Percentiles rank a stretch among this genome's conserved stretches.
phyloP scores from a whole-genome alignment of 2,113 vertebrate genomes.

The Willisornis vidua region DNA sequence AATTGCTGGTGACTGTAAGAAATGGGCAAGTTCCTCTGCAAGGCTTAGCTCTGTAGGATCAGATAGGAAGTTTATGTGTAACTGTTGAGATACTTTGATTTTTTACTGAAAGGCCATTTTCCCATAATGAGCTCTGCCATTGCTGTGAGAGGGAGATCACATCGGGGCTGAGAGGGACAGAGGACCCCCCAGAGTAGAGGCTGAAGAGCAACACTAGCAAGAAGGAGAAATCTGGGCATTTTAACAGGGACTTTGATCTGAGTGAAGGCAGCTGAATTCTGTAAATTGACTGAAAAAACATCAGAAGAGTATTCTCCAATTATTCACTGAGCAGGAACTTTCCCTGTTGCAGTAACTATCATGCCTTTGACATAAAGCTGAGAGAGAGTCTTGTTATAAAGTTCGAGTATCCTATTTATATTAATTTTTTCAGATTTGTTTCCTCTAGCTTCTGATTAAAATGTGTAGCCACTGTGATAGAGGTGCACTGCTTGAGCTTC shows the following conservation, averaged over 20 bases:
- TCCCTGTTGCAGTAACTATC: background rate
- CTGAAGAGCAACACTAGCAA: background rate
- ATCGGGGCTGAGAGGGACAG: background rate
- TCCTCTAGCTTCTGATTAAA: conserved; percentile 56
- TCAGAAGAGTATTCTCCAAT: background rate
- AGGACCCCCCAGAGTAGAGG: background rate
- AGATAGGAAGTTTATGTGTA: background rate
- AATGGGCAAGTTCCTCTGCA: background rate
- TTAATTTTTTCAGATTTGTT: conserved; percentile 52
- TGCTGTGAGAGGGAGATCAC: background rate
- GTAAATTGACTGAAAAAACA: background rate
- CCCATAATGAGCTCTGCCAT: background rate
- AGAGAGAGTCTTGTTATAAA: conserved; percentile 12
- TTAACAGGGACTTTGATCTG: background rate
- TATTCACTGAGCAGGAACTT: background rate
- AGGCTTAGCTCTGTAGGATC: background rate
- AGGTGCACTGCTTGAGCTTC: conserved; percentile 37
- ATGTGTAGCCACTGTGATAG: conserved; percentile 36
- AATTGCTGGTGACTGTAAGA: background rate
- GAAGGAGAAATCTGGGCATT: background rate
- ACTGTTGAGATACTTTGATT: background rate
- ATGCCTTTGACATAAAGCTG: background rate
- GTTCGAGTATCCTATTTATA: conserved; percentile 52
- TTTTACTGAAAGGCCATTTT: background rate
- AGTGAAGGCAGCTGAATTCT: background rate